These are phyloP conservation scores for Chunga burmeisteri DNA, from an alignment of 2,113 vertebrate genomes.

Conservation along the genomic window DNA sequence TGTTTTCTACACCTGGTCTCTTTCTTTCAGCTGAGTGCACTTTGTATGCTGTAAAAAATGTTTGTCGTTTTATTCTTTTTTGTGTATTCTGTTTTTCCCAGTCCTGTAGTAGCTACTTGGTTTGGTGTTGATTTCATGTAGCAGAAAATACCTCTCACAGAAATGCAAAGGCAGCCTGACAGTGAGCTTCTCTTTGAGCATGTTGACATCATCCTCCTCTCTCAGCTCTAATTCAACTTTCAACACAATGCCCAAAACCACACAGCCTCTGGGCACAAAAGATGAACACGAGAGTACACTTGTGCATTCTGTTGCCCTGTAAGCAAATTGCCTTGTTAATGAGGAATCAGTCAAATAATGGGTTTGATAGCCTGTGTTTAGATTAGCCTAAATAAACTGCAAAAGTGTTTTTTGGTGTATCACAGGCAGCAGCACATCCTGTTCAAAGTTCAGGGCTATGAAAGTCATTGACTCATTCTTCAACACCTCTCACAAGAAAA, in stretches of 20 bases:
- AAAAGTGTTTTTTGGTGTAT: neutral
- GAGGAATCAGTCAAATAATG: conserved; percentile 55
- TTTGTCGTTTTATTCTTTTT: neutral
- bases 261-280: conserved; percentile 38
- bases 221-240: conserved; percentile 53
- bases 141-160: conserved; percentile 34
- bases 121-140: neutral
- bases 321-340: conserved; percentile 61
- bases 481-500: neutral
- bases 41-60: neutral
- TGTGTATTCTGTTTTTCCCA: neutral
- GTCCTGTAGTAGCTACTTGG: neutral
- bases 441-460: neutral
- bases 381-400: conserved; percentile 13
- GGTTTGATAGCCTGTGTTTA: conserved; percentile 6
- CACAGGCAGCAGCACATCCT: neutral
- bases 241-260: conserved; percentile 38
- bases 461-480: neutral
- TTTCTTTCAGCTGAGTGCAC: neutral
- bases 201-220: conserved; percentile 54
- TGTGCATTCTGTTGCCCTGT: conserved; percentile 48
- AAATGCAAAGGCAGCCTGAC: conserved; percentile 31
- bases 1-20: neutral
- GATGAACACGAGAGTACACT: conserved; percentile 31
- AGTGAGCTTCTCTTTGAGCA: conserved; percentile 12